Percentiles rank a stretch among this genome's conserved stretches.
Evolutionary conservation across 2,797 vertebrate genomes (phyloP).

Genomic region (Geotrypetes seraphini): DNA sequence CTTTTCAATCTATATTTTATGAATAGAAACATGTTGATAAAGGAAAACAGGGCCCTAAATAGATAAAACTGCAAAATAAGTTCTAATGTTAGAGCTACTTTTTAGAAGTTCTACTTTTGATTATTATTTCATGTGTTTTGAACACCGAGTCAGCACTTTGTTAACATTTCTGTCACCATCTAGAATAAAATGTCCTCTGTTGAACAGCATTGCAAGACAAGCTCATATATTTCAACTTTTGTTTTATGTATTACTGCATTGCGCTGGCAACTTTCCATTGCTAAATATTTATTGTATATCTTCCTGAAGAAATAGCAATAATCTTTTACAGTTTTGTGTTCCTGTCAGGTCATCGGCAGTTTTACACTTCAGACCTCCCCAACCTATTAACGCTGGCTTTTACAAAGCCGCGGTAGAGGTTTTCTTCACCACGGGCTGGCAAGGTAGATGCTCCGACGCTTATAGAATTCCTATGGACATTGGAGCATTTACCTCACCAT

Average conservation of each 20-base stretch:
- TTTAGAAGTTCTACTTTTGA: slow-evolving; percentile 32
- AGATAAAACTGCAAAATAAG: slow-evolving; percentile 31
- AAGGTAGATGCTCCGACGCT: no score
- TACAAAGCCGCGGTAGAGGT: no score
- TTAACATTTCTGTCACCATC: slow-evolving; percentile 43
- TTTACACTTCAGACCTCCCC: no score
- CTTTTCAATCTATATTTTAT: slow-evolving; percentile 24
- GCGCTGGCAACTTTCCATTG: slow-evolving; percentile 40
- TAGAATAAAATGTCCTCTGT: slow-evolving; percentile 28
- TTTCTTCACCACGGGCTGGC: no score
- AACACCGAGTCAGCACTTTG: slow-evolving; percentile 46
- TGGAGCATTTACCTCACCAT: no score
- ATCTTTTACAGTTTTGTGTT: no score
- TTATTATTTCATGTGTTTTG: slow-evolving; percentile 38
- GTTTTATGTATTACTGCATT: slow-evolving; percentile 35
- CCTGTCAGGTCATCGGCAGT: no score
- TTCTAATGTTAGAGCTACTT: slow-evolving; percentile 28
- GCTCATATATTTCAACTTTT: slow-evolving; percentile 47
- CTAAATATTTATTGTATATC: slow-evolving; percentile 32
- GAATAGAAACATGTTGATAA: slow-evolving; percentile 3
- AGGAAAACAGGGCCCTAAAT: slow-evolving; percentile 9
- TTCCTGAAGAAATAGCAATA: no score
- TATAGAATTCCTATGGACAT: no score
- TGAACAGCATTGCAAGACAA: slow-evolving; percentile 48
- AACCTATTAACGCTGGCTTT: no score